Conservation (phyloP, 1,140 invertebrate species). For the Drosophila truncata region DNA sequence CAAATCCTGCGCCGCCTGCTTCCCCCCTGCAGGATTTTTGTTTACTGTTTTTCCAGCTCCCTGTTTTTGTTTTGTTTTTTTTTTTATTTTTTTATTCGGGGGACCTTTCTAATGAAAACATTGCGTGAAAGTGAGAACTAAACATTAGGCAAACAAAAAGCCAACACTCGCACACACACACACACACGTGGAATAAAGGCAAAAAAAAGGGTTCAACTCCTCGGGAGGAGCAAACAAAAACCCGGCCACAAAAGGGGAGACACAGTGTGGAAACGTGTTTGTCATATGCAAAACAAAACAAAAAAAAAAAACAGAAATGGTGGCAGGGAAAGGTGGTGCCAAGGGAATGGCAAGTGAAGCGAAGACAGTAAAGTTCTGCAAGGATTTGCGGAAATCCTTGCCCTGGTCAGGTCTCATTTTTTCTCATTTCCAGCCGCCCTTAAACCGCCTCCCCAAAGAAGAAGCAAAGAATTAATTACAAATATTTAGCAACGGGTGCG, state of each 20-base stretch:
- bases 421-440: conserved; percentile 12
- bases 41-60: conserved; percentile 35
- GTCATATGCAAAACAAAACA: conserved; percentile 48
- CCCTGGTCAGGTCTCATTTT: conserved; percentile 14
- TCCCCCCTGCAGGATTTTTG: conserved; percentile 22
- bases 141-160: conserved; percentile 77
- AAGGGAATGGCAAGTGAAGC: conserved; percentile 24
- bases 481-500: conserved; percentile 20
- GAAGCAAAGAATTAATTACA: conserved; percentile 23
- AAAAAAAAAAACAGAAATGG: conserved; percentile 6
- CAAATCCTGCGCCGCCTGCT: conserved; percentile 2
- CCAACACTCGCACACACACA: conserved; percentile 45
- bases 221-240: conserved; percentile 61
- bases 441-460: conserved; percentile 12
- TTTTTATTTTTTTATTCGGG: neutral
- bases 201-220: conserved; percentile 77
- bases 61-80: conserved; percentile 1
- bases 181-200: conserved; percentile 3
- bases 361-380: conserved; percentile 32
- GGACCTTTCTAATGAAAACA: conserved; percentile 76
- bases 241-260: conserved; percentile 52
- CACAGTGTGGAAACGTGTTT: conserved; percentile 42
- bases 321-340: neutral
- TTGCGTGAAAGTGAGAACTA: conserved; percentile 82
- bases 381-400: conserved; percentile 22